phyloP scores from a whole-genome alignment of 2,888 invertebrate genomes.

The Rotaria sp. region DNA sequence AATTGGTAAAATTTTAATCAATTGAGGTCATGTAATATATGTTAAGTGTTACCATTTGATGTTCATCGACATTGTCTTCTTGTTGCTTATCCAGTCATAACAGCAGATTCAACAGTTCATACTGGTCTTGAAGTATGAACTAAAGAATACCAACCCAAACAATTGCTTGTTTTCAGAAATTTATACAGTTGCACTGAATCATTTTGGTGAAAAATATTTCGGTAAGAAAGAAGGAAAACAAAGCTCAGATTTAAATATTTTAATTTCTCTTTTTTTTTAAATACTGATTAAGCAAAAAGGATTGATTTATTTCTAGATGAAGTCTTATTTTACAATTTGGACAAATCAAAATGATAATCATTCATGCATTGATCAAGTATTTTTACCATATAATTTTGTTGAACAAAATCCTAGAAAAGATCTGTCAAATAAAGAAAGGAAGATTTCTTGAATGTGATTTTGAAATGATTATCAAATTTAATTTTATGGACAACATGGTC shows the following conservation, averaged over 20 bases:
- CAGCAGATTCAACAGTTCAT: slow-evolving; percentile 35
- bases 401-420: not conserved
- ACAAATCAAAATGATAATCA: not conserved
- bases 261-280: not conserved
- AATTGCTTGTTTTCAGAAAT: slow-evolving; percentile 36
- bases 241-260: not conserved
- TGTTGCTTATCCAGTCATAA: slow-evolving; percentile 92
- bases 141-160: slow-evolving; percentile 32
- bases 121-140: slow-evolving; percentile 33
- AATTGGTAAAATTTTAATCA: slow-evolving; percentile 94
- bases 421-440: not conserved
- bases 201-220: slow-evolving; percentile 41
- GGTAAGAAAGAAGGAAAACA: slow-evolving; percentile 30
- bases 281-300: not conserved
- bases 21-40: slow-evolving; percentile 85
- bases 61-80: slow-evolving; percentile 77
- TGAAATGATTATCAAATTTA: no score
- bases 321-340: not conserved
- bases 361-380: not conserved
- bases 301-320: not conserved
- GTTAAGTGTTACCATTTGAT: slow-evolving; percentile 90
- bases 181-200: slow-evolving; percentile 31
- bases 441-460: not conserved
- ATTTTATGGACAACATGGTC: not conserved
- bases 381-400: not conserved